Conservation (phyloP, 2,113 vertebrate genomes). For the Rhizomys pruinosus region DNA sequence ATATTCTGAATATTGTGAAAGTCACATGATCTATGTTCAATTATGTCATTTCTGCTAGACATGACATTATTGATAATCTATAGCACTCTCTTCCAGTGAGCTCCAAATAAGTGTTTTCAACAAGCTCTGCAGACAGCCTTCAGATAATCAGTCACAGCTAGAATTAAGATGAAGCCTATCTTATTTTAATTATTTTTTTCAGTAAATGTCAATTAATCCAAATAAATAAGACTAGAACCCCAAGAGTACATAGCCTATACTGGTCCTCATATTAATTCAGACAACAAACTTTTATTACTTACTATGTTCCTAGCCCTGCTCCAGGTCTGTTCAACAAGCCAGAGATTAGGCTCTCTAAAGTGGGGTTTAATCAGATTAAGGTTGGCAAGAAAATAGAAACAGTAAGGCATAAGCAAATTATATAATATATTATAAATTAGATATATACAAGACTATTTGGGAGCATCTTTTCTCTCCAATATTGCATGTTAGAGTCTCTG, state of each 20-base stretch:
- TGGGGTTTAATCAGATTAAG: neutral
- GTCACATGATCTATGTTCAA: neutral
- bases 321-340: neutral
- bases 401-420: constrained; percentile 17
- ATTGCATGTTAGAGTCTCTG: neutral
- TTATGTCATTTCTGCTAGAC: neutral
- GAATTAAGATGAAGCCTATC: constrained; percentile 33
- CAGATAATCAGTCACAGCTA: neutral
- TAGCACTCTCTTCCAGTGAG: neutral
- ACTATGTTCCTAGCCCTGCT: neutral
- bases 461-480: constrained; percentile 7
- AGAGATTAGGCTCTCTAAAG: neutral
- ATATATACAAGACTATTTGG: neutral
- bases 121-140: neutral
- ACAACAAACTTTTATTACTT: neutral
- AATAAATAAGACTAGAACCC: constrained; percentile 10
- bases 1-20: neutral
- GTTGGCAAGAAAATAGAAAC: neutral
- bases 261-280: neutral
- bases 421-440: neutral
- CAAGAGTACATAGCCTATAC: neutral
- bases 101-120: neutral
- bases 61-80: neutral
- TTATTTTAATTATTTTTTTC: neutral
- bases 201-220: constrained; percentile 20